A percentile compares a stretch with the other conserved stretches of the same genome.
Conservation (phyloP, 64 coral and sea anemone genomes). For the Acropora tenuis region DNA sequence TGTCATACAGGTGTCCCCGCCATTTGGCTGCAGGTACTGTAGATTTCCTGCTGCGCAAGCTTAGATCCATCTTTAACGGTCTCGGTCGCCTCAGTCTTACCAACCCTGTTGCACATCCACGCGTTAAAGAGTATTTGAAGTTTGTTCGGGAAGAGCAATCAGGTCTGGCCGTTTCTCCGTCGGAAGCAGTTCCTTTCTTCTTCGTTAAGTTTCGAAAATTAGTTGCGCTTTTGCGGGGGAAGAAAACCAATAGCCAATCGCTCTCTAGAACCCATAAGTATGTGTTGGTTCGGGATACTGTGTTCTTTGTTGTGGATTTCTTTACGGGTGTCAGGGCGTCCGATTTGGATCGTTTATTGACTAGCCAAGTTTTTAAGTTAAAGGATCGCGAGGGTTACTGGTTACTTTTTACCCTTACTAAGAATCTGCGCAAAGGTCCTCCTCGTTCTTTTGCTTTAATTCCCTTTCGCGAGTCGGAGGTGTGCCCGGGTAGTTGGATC, state of each 20-base stretch:
- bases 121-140: conserved; percentile 40
- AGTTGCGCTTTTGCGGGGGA: background rate
- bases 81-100: conserved; percentile 4
- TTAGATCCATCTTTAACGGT: conserved; percentile 12
- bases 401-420: conserved; percentile 30
- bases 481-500: too few species aligned
- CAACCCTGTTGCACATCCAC: conserved; percentile 34
- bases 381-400: conserved; percentile 42
- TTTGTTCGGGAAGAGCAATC: conserved; percentile 39
- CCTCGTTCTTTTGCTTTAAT: background rate
- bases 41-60: background rate
- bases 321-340: conserved; percentile 54
- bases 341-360: conserved; percentile 51
- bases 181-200: conserved; percentile 32
- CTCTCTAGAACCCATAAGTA: conserved; percentile 29
- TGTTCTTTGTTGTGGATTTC: conserved; percentile 42
- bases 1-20: background rate
- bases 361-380: conserved; percentile 41
- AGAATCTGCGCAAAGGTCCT: background rate
- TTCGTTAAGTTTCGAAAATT: conserved; percentile 19
- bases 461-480: too few species aligned
- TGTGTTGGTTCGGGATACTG: conserved; percentile 47
- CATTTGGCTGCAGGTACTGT: conserved; percentile 15
- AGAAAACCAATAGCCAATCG: background rate
- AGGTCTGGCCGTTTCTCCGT: background rate